Base-by-base conservation (phyloP, 2,888 invertebrate genomes). In the Achlya flavicornis region DNA sequence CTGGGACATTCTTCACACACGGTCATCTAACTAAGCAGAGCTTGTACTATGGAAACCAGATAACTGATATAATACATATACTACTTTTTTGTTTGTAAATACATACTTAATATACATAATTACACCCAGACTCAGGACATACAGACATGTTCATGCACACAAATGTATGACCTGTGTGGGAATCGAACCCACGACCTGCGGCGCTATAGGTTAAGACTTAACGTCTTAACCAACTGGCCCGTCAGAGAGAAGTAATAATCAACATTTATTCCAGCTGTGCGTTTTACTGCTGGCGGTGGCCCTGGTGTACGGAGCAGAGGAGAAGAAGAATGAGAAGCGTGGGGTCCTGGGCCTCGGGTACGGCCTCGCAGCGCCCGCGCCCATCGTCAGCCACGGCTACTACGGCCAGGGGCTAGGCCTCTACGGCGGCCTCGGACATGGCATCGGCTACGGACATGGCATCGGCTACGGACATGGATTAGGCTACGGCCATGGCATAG, bases 251-350 rank as follows among this genome's bases (percentile, higher is more conserved):
- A 12, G 0, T 7, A 7, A 41, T 41, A 3, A n/a, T 6, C 2
- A 46, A 46, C 46, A 46, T 46, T 46, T 46, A 7, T 46, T 46
- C 0, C 80, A 93, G 92, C 68, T 91, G 74, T 90, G 87, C 71
- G 75, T 90, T 16, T 68, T 92, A 64, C 76, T 92, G 65, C 69
- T 93, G 77, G 83, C 83, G 53, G 85, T 78, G 19, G 90, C 84
- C 58, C 81, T 84, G 43, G 91, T 80, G 64, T 81, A 76, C 76
- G 87, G 81, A 69, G 90, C 85, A 1, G 93, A 91, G 58, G 92
- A 93, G 80, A 92, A 92, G 83, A 92, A 92, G 81, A 88, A 84
- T 64, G 92, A 93, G 80, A 92, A 93, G 76, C 86, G 94, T 3
- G 93, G 91, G 68, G 87, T 94, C 70, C 84, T 94, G 66, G 93